Percentiles rank a stretch among this genome's conserved stretches.
These are phyloP conservation scores for Speoplatyrhinus poulsoni DNA, from an alignment of 2,113 vertebrate species.

Conservation along the genomic window DNA sequence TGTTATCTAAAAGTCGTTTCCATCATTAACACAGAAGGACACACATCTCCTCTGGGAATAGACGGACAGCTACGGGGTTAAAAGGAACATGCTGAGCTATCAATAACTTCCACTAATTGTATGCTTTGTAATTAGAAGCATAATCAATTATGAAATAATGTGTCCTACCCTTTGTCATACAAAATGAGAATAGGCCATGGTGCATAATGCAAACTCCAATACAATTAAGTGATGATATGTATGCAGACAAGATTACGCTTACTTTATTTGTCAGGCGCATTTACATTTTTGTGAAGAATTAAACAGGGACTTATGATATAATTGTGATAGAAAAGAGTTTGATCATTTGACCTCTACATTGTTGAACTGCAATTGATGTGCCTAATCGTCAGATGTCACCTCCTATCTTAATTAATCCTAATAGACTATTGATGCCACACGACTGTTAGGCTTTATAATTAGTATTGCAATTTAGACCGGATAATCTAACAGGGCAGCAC, in stretches of 20 bases:
- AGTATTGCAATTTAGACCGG: conserved; percentile 91
- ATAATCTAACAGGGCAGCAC: conserved; percentile 81
- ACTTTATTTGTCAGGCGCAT: conserved; percentile 21
- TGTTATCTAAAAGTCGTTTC: conserved; percentile 76
- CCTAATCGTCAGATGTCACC: conserved; percentile 91
- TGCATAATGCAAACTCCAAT: conserved; percentile 12
- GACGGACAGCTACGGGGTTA: conserved; percentile 75
- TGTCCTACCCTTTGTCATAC: conserved; percentile 45
- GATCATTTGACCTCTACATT: conserved; percentile 77
- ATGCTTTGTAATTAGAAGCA: conserved; percentile 78
- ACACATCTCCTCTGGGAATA: conserved; percentile 73
- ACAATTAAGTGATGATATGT: conserved; percentile 15
- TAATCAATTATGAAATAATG: conserved; percentile 77
- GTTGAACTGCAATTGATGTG: conserved; percentile 85
- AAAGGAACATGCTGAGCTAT: conserved; percentile 76
- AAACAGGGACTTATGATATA: conserved; percentile 40
- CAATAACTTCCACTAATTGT: conserved; percentile 81
- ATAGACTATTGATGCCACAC: conserved; percentile 93
- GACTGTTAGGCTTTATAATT: conserved; percentile 98
- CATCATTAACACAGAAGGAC: conserved; percentile 77
- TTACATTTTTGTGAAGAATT: conserved; percentile 41
- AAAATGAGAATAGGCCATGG: conserved; percentile 22
- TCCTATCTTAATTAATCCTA: conserved; percentile 97
- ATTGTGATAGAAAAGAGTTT: conserved; percentile 55
- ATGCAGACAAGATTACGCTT: conserved; percentile 4